Percentiles rank a stretch among this genome's conserved stretches.
Evolutionary conservation across 2,797 vertebrate genomes (phyloP).

Genomic region (Peromyscus attwateri): DNA sequence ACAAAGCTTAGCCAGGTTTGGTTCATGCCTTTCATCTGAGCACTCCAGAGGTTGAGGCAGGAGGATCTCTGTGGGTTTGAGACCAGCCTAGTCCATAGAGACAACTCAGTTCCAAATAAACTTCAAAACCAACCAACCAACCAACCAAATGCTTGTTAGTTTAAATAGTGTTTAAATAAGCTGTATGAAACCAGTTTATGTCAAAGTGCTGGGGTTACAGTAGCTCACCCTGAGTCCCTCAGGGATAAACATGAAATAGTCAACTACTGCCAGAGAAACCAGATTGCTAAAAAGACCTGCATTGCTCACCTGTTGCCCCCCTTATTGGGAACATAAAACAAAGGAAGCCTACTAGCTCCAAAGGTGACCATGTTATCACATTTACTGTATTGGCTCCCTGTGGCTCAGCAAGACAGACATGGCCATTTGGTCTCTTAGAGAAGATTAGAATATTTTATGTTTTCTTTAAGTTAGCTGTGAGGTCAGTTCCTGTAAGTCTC

Average conservation of each 20-base stretch:
- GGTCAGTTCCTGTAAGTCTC: background rate
- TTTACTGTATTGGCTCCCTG: background rate
- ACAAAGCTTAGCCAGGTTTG: background rate
- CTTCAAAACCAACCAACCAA: background rate
- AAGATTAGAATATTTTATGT: background rate
- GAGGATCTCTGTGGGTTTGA: background rate
- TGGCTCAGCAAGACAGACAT: background rate
- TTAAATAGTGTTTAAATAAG: conserved; percentile 31
- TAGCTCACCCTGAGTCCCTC: background rate
- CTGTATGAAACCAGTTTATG: conserved; percentile 14
- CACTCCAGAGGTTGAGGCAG: background rate
- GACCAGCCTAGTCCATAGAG: background rate
- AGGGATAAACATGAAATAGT: conserved; percentile 49
- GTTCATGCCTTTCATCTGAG: background rate
- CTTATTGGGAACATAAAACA: conserved; percentile 39
- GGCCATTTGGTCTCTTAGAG: background rate
- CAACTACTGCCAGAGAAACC: conserved; percentile 14
- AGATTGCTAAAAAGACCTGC: conserved; percentile 8
- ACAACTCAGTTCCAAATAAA: background rate
- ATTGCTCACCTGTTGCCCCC: background rate
- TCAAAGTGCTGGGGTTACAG: conserved; percentile 12
- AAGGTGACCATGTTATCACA: background rate
- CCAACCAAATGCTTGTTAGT: background rate
- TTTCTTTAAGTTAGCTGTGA: background rate
- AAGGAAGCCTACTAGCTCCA: background rate